A percentile compares a stretch with the other conserved stretches of the same genome.
Evolutionary conservation across 2,888 invertebrate genomes (phyloP).

Genomic region (Ryuthela nishihirai): DNA sequence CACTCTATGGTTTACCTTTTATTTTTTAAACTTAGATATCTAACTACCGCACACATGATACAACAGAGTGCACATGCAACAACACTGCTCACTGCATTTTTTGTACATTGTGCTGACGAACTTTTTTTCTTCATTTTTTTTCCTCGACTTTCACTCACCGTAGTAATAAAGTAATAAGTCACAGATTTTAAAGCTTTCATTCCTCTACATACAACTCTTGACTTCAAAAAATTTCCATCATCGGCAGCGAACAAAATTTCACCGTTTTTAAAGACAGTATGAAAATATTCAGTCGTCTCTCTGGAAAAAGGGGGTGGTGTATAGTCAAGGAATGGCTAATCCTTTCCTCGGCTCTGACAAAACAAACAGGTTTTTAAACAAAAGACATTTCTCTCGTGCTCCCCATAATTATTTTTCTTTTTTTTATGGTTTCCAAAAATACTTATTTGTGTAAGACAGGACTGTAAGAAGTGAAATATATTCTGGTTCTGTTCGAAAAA

Average conservation of each 20-base stretch:
- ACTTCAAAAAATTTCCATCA: constrained; percentile 30
- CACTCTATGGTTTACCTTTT: not conserved
- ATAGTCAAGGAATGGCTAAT: constrained; percentile 32
- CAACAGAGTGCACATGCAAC: constrained; percentile 30
- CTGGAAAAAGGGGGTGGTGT: constrained; percentile 27
- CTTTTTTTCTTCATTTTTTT: constrained; percentile 19
- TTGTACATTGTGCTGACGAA: constrained; percentile 36
- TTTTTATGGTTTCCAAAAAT: constrained; percentile 38
- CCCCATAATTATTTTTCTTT: constrained; percentile 17
- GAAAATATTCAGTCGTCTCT: constrained; percentile 35
- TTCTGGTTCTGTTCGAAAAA: no score
- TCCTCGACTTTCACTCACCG: no score
- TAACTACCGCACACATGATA: constrained; percentile 31
- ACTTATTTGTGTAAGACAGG: constrained; percentile 35
- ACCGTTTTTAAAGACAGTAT: constrained; percentile 37
- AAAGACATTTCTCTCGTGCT: constrained; percentile 19
- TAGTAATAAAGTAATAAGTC: constrained; percentile 33
- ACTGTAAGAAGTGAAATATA: constrained; percentile 30
- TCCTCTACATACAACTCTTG: no score
- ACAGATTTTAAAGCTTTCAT: constrained; percentile 18
- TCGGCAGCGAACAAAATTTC: constrained; percentile 33
- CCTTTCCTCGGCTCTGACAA: constrained; percentile 30
- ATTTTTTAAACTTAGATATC: not conserved
- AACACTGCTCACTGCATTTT: constrained; percentile 18
- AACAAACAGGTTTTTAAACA: constrained; percentile 33